These are phyloP conservation scores for Trematocara unimaculatum DNA, from an alignment of 2,113 vertebrate genomes.

Conservation along the genomic window DNA sequence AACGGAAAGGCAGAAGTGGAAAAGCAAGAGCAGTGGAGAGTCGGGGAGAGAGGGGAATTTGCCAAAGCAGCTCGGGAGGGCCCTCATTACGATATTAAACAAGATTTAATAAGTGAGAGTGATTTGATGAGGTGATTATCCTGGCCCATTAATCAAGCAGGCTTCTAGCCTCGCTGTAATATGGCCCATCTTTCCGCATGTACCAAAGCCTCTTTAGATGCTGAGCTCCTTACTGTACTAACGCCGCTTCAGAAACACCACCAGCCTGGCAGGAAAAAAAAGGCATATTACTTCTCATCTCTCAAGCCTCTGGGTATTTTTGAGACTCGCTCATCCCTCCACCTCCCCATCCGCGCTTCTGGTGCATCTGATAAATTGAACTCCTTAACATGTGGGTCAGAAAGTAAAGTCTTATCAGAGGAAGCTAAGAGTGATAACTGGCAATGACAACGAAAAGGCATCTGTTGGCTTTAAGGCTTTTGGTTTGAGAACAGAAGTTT, in stretches of 20 bases:
- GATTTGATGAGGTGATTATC: conserved; percentile 99
- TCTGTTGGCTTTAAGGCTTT: conserved; percentile 65
- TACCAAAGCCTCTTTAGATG: conserved; percentile 93
- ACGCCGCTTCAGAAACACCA: conserved; percentile 73
- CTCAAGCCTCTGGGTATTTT: conserved; percentile 50
- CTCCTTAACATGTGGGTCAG: conserved; percentile 70
- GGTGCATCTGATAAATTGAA: conserved; percentile 68
- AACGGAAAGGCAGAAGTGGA: conserved; percentile 30
- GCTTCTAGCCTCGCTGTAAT: conserved; percentile 89
- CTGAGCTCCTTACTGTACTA: conserved; percentile 89
- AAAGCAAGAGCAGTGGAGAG: conserved; percentile 35
- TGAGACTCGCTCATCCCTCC: conserved; percentile 51
- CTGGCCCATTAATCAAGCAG: conserved; percentile 92
- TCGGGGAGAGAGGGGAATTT: conserved; percentile 69
- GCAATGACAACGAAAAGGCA: conserved; percentile 55
- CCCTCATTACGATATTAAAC: conserved; percentile 99
- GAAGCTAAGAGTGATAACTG: conserved; percentile 60
- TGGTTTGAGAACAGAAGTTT: conserved; percentile 62
- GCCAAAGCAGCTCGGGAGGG: conserved; percentile 93
- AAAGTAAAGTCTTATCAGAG: conserved; percentile 63
- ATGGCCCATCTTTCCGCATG: conserved; percentile 82
- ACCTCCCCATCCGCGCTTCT: conserved; percentile 40
- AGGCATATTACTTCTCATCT: conserved; percentile 54
- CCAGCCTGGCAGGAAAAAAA: conserved; percentile 18
- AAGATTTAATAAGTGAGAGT: conserved; percentile 99